A percentile compares a stretch with the other conserved stretches of the same genome.
These are phyloP conservation scores for Drosophila serrata DNA, from an alignment of 1,140 invertebrate genomes.

Conservation along the genomic window DNA sequence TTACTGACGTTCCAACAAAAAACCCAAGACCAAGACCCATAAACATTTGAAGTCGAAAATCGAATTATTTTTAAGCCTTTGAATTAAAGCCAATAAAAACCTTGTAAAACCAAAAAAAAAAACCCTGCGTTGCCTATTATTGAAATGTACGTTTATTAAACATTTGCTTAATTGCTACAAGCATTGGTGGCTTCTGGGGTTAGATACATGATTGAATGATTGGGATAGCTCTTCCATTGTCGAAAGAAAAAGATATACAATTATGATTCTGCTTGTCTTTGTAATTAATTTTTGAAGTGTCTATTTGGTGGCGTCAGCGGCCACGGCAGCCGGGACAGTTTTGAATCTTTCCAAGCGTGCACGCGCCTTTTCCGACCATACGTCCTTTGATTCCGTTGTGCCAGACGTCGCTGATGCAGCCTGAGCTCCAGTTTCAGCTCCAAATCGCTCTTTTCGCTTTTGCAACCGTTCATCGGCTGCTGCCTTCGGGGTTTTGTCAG, in stretches of 20 bases:
- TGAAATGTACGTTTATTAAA: slow-evolving; percentile 34
- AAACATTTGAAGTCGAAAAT: slow-evolving; percentile 57
- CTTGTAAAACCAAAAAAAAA: slow-evolving; percentile 13
- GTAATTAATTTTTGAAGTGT: neutral
- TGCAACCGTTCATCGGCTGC: slow-evolving; percentile 89
- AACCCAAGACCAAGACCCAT: slow-evolving; percentile 4
- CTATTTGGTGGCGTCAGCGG: slow-evolving; percentile 36
- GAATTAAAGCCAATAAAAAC: slow-evolving; percentile 57
- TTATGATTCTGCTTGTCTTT: slow-evolving; percentile 31
- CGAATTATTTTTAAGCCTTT: slow-evolving; percentile 63
- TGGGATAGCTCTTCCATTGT: neutral
- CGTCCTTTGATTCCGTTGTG: slow-evolving; percentile 56
- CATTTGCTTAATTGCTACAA: slow-evolving; percentile 39
- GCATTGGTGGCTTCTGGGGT: slow-evolving; percentile 19
- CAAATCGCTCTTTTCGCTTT: slow-evolving; percentile 90
- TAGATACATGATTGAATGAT: slow-evolving; percentile 9
- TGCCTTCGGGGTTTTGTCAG: slow-evolving; percentile 89
- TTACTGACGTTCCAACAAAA: slow-evolving; percentile 64
- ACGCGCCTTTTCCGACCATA: slow-evolving; percentile 78
- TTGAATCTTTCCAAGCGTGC: slow-evolving; percentile 82
- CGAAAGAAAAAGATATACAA: slow-evolving; percentile 11
- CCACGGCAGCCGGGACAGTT: slow-evolving; percentile 6
- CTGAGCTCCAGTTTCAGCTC: slow-evolving; percentile 76
- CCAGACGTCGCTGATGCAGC: neutral
- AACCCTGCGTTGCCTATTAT: neutral